These are phyloP conservation scores for Schlechtendalia chinensis DNA, from an alignment of 1,140 invertebrate genomes.

Conservation along the genomic window DNA sequence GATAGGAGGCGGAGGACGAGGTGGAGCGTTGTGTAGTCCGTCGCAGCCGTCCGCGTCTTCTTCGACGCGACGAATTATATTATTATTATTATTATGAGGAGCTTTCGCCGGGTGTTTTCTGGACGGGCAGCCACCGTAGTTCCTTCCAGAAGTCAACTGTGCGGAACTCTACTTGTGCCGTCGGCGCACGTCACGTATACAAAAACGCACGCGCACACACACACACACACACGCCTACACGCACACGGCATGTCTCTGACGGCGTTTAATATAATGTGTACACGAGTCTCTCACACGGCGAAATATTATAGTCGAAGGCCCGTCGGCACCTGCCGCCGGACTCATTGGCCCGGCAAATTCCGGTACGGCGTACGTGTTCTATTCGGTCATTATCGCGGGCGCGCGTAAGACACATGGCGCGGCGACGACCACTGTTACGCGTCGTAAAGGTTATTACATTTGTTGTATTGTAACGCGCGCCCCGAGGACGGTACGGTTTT, in stretches of 20 bases:
- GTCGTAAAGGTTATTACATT: neutral
- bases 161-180: slow-evolving; percentile 38
- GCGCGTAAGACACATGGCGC: slow-evolving; percentile 34
- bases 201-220: too few relatives aligned
- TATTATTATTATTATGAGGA: neutral
- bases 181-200: too few relatives aligned
- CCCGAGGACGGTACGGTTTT: neutral
- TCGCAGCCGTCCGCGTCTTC: neutral
- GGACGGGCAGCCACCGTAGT: slow-evolving; percentile 37
- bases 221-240: neutral
- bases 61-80: neutral
- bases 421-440: neutral
- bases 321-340: slow-evolving; percentile 40
- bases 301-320: neutral
- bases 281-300: too few relatives aligned
- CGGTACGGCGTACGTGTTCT: neutral
- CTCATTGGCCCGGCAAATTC: slow-evolving; percentile 47
- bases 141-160: slow-evolving; percentile 47
- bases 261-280: neutral
- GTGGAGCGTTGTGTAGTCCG: neutral
- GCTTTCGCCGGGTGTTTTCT: slow-evolving; percentile 46
- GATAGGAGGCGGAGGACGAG: too few relatives aligned
- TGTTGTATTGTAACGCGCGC: neutral
- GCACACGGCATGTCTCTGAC: too few relatives aligned
- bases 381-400: slow-evolving; percentile 24